These are phyloP conservation scores for Andrena haemorrhoa DNA, from an alignment of 2,888 invertebrate genomes.

Conservation along the genomic window DNA sequence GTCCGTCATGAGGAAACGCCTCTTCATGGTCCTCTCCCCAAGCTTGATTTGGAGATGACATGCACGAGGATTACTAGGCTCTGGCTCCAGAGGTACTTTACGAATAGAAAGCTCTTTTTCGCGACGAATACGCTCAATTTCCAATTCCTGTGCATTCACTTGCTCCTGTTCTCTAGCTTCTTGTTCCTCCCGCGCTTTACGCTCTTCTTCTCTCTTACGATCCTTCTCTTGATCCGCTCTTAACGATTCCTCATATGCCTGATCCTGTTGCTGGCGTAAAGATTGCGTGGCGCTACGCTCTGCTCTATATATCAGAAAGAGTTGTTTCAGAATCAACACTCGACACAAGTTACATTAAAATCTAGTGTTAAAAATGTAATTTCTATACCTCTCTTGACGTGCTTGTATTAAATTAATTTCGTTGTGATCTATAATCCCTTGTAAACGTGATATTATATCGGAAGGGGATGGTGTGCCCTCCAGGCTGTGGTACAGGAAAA, in stretches of 20 bases:
- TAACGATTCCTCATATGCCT: constrained; percentile 96
- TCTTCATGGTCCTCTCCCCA: constrained; percentile 94
- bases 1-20: constrained; percentile 93
- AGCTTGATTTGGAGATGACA: constrained; percentile 96
- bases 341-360: not conserved
- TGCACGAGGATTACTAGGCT: constrained; percentile 88
- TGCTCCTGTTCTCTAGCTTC: constrained; percentile 86
- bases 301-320: constrained; percentile 85
- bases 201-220: constrained; percentile 88
- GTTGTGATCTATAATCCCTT: constrained; percentile 93
- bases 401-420: constrained; percentile 95
- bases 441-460: constrained; percentile 90
- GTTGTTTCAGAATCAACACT: not conserved
- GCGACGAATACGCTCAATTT: constrained; percentile 87
- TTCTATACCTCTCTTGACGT: constrained; percentile 91
- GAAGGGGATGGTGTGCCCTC: constrained; percentile 93
- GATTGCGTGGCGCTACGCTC: constrained; percentile 94
- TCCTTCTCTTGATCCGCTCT: constrained; percentile 98
- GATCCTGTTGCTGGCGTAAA: constrained; percentile 95
- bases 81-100: constrained; percentile 92
- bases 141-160: constrained; percentile 86
- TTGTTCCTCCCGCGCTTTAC: constrained; percentile 86
- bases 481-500: constrained; percentile 86
- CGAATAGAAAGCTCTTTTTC: constrained; percentile 89
- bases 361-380: not conserved